phyloP scores from a whole-genome alignment of 2,113 vertebrate genomes.

The Emydocephalus ijimae region DNA sequence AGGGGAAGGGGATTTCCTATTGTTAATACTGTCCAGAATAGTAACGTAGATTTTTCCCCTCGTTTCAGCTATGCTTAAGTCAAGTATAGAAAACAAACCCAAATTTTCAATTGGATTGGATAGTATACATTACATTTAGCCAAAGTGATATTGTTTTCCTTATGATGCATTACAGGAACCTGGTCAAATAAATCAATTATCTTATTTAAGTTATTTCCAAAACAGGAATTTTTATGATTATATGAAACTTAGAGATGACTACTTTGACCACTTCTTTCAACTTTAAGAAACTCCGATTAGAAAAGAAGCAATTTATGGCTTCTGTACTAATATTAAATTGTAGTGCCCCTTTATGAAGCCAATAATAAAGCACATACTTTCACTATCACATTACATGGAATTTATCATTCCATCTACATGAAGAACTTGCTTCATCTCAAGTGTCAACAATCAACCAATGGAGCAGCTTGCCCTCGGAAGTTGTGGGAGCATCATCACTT shows the following conservation, averaged over 20 bases:
- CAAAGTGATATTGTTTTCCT: not conserved
- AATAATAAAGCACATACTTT: not conserved
- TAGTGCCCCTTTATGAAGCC: not conserved
- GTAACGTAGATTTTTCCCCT: not conserved
- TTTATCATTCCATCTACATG: not conserved
- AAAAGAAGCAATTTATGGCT: not conserved
- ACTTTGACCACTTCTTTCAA: not conserved
- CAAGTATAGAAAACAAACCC: not conserved
- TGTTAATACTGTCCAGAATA: not conserved
- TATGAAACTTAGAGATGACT: slow-evolving; percentile 10
- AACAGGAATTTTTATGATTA: not conserved
- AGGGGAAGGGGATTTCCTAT: too few species aligned
- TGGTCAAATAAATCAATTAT: not conserved
- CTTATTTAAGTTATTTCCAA: not conserved
- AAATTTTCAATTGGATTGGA: not conserved
- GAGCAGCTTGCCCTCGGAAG: too few species aligned
- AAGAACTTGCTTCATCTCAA: not conserved
- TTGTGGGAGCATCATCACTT: too few species aligned
- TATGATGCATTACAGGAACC: not conserved
- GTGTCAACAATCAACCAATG: too few species aligned
- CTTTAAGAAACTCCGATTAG: not conserved
- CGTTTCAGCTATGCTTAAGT: not conserved
- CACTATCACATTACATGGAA: not conserved
- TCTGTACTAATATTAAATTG: not conserved
- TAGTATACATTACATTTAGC: not conserved